Evolutionary conservation across 2,888 invertebrate species (phyloP).

Genomic region (Eristalinus aeneus): DNA sequence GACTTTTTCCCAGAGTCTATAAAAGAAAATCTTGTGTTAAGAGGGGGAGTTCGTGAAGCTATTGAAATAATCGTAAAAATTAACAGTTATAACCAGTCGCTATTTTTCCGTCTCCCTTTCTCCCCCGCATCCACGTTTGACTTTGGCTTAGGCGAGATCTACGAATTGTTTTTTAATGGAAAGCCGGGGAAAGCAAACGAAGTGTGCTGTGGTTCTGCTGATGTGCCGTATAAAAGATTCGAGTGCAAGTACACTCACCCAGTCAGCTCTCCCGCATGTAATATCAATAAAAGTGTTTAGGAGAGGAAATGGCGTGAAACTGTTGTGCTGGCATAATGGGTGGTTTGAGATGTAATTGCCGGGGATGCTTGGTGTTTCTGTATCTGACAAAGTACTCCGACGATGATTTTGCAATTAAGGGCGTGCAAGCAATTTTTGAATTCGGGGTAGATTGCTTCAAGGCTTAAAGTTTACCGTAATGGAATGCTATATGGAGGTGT

Average conservation of each 20-base stretch:
- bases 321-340: constrained; percentile 32
- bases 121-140: background rate
- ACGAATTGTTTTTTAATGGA: constrained; percentile 56
- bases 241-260: background rate
- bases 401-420: constrained; percentile 8
- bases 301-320: constrained; percentile 44
- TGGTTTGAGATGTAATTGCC: constrained; percentile 20
- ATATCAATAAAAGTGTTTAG: constrained; percentile 59
- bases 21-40: constrained; percentile 48
- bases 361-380: constrained; percentile 19
- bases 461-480: background rate
- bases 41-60: constrained; percentile 38
- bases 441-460: background rate
- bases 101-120: constrained; percentile 7
- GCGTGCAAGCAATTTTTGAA: background rate
- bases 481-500: background rate
- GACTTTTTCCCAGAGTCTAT: constrained; percentile 30
- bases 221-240: background rate
- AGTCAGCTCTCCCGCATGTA: background rate
- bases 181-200: constrained; percentile 16
- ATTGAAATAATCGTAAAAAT: constrained; percentile 64
- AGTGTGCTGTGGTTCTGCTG: constrained; percentile 23
- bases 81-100: constrained; percentile 33
- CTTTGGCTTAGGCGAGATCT: constrained; percentile 33
- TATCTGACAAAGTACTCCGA: background rate